Conservation (phyloP, 2,797 vertebrate genomes). For the Melanitta fusca region DNA sequence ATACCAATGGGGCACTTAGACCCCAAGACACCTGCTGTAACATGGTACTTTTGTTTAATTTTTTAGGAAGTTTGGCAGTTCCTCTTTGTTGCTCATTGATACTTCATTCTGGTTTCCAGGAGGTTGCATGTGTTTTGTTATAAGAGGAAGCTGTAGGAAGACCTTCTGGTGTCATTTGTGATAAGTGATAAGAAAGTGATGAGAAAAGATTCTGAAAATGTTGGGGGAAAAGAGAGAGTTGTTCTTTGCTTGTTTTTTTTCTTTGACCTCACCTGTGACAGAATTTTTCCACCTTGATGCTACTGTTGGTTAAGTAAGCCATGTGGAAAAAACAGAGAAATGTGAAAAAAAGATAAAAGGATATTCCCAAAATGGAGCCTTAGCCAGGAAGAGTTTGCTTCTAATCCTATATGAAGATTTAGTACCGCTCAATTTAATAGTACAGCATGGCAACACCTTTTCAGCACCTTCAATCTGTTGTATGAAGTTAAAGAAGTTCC, state of each 20-base stretch:
- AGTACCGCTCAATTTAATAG: not conserved
- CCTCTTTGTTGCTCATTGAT: not conserved
- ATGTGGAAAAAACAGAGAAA: not conserved
- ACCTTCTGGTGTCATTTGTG: not conserved
- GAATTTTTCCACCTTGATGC: not conserved
- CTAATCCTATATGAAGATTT: rapidly evolving
- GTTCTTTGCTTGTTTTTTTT: not conserved
- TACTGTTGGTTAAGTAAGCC: not conserved
- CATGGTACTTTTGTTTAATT: not conserved
- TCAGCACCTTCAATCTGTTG: not conserved
- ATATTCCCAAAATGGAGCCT: not conserved
- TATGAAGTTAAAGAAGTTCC: not conserved
- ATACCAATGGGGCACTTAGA: not conserved
- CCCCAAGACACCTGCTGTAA: not conserved
- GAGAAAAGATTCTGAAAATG: not conserved
- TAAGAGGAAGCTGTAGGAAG: not conserved
- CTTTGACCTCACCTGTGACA: not conserved
- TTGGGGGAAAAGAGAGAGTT: not conserved
- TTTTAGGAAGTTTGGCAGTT: not conserved
- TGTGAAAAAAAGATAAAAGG: not conserved
- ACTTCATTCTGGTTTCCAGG: not conserved
- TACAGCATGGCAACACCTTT: not conserved
- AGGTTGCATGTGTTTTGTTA: not conserved
- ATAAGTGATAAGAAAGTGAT: not conserved
- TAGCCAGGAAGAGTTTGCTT: not conserved